Evolutionary conservation across 2,113 vertebrate species (phyloP), one percentile per base, ranked within the genome.

Genomic region (Nerophis lumbriciformis): DNA sequence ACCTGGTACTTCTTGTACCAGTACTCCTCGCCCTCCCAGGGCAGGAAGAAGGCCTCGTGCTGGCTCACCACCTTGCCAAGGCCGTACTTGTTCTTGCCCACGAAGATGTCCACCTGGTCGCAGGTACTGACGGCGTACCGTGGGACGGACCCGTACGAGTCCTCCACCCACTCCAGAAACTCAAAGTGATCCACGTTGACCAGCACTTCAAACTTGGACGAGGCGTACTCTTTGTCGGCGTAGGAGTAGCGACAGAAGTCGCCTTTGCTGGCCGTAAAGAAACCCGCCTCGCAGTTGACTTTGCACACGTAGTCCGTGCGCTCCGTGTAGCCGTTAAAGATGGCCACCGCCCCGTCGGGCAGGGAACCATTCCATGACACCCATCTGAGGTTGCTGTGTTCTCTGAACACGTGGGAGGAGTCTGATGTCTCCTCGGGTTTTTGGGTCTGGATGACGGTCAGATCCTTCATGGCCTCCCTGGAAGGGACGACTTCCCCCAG

Each of bases 1-100:
- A 90, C 89, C 48, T 91, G 86, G 69, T 91, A 91, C 0, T 1
- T 42, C 78, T 91, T 91, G 72, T 91, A 91, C 87, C 87, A 91
- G 73, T 90, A 90, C 71, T 91, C 89, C 2, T 89, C 73, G 0
- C 90, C 89, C 57, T 90, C 81, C 78, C 84, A 89, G 21, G 88
- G 89, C 10, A 91, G 83, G 69, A 91, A 91, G 80, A 91, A 91
- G 14, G 89, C 87, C 53, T 88, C 64, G 14, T 88, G 80, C 54
- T 71, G 68, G 38, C 37, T 56, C 15, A 56, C 53, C 53, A 56
- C 89, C 66, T 91, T 91, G 49, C 90, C 90, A 8, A 91, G 82
- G 5, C 89, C 88, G 14, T 90, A 91, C 68, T 90, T 88, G 79
- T 90, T 90, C 52, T 90, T 90, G 7, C 89, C 89, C 37, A 90